Base-by-base conservation (phyloP, 1,140 invertebrate genomes). In the Drosophila paulistorum region DNA sequence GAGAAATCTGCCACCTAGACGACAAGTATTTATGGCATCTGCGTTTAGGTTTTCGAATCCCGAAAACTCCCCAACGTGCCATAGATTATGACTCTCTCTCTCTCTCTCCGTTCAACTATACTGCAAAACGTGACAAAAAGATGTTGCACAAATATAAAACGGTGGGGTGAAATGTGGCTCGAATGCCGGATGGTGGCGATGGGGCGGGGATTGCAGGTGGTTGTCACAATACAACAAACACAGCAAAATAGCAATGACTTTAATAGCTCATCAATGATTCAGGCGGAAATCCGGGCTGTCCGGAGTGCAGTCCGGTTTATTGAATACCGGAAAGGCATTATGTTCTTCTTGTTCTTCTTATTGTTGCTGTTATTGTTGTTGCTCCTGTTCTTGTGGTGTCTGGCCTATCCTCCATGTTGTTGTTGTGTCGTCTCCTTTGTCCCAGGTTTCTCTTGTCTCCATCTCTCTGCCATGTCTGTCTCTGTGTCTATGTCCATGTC, bases 251-350 rank as follows among this genome's bases (percentile, higher is more conserved):
- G 78, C 87, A 90, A 90, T 91, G 81, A 91, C 90, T 90, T 91
- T 91, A 91, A 91, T 91, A 91, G 90, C 90, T 91, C 90, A 91
- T 91, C 90, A 91, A 91, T 91, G 90, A 91, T 91, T 91, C 90
- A 91, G 78, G 83, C 90, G 90, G 90, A 91, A 84, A 91, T 91
- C 90, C 90, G 90, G 79, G 70, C 83, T 91, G 90, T 91, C 90
- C 85, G 57, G 81, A 91, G 90, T 86, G 86, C 82, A 91, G 90
- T 89, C 90, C 64, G 82, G 90, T 84, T 87, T 90, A 90, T 80
- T 85, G 73, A 78, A 89, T 89, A 89, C 85, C 85, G 85, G 85
- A 89, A 89, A 75, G 85, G 81, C 81, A 86, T 85, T 86, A 85
- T 85, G 79, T 79, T 68, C 70, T 70, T 60, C 63, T 62, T 57